Evolutionary conservation across 2,113 vertebrate species (phyloP).

Genomic region (Tachysurus fulvidraco): DNA sequence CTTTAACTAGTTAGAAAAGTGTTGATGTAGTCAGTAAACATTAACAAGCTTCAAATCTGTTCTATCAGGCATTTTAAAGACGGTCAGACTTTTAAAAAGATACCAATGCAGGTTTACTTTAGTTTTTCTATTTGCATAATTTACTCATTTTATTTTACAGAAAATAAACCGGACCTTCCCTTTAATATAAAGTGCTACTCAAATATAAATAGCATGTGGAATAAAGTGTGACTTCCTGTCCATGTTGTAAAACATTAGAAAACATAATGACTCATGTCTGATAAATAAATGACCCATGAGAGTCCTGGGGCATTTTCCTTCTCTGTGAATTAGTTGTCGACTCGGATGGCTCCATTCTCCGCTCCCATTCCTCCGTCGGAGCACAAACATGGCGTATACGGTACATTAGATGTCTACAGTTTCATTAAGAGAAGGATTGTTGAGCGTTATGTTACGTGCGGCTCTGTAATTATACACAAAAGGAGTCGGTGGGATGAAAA

Average conservation of each 20-base stretch:
- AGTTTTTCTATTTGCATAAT: background rate
- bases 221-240: slow-evolving; percentile 32
- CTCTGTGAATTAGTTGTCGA: slow-evolving; percentile 15
- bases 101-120: background rate
- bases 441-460: slow-evolving; percentile 14
- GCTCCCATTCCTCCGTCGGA: slow-evolving; percentile 10
- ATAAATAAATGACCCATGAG: slow-evolving; percentile 23
- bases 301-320: slow-evolving; percentile 9
- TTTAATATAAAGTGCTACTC: background rate
- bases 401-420: slow-evolving; percentile 28
- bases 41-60: background rate
- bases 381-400: slow-evolving; percentile 30
- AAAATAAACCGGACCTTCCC: background rate
- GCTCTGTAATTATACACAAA: slow-evolving; percentile 43
- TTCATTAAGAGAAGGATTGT: slow-evolving; percentile 34
- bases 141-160: background rate
- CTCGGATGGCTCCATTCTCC: slow-evolving; percentile 13
- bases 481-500: slow-evolving; percentile 25
- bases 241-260: slow-evolving; percentile 37
- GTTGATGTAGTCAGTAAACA: background rate
- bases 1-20: background rate
- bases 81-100: background rate
- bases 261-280: slow-evolving; percentile 43
- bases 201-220: slow-evolving; percentile 19
- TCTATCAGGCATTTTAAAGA: background rate